Base-by-base conservation (phyloP, 2,888 invertebrate genomes). In the Nymphalis c-album region DNA sequence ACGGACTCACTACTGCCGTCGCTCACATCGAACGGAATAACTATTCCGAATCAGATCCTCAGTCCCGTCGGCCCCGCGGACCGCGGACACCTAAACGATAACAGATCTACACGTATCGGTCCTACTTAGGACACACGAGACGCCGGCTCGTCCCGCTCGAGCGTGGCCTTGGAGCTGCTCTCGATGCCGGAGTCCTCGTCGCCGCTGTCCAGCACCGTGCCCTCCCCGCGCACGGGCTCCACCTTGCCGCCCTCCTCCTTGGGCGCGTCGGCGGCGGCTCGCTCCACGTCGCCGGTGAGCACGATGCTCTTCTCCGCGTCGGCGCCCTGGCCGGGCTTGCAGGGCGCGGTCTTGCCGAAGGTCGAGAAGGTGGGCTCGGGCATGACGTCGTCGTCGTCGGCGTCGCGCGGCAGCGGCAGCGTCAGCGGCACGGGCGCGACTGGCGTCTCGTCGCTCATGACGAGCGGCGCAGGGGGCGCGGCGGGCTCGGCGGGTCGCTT, bases 171-270 rank as follows among this genome's bases (percentile, higher is more conserved):
- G 50, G 93, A 89, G 80, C 94, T 94, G 75, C 94, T 94, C 79
- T 94, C 94, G 60, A 94, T 94, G 5, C 94, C 94, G 40, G 94
- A 94, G 78, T 94, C 94, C 74, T 94, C 94, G 76, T 94, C 94
- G 1, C 94, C 94, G 77, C 94, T 94, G 81, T 95, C 95, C 55
- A 94, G 79, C 46, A 94, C 88, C 55, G 94, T 94, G 1, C 94
- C 94, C 77, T 94, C 94, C 1, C 94, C 94, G 70, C 86, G 88
- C 45, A 87, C 88, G 8, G 85, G 81, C 69, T 89, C 89, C n/a
- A 86, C 82, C 22, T 76, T 73, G 45, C 66, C 59, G 6, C 79
- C 81, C 45, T 85, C 85, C 13, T 77, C 81, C 50, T 85, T 82
- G 26, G 76, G 78, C 65, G 82, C 81, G 66, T 63, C 26, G 81